These are phyloP conservation scores for Drosophila cracens DNA, from an alignment of 2,888 invertebrate species.

Conservation along the genomic window DNA sequence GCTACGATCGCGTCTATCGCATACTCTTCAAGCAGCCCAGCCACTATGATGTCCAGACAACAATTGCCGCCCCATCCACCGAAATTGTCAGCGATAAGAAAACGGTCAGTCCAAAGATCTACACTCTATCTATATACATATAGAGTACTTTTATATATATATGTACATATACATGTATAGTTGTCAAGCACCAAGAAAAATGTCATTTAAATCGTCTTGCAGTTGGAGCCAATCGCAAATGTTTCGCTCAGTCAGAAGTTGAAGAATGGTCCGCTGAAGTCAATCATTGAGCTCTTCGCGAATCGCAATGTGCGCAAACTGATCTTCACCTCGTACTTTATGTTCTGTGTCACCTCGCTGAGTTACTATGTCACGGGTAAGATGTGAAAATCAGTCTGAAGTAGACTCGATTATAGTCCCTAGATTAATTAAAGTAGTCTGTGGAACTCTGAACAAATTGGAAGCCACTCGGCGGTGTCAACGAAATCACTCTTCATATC, in stretches of 20 bases:
- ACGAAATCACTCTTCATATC: background rate
- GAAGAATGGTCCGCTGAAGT: slow-evolving; percentile 82
- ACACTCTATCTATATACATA: slow-evolving; percentile 1
- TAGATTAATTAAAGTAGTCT: background rate
- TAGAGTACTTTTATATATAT: background rate
- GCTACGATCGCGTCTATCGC: slow-evolving; percentile 84
- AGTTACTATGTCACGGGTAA: slow-evolving; percentile 84
- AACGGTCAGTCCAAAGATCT: slow-evolving; percentile 63
- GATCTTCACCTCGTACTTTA: slow-evolving; percentile 84
- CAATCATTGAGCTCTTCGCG: slow-evolving; percentile 81
- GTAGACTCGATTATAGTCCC: background rate
- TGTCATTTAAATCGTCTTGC: slow-evolving; percentile 9
- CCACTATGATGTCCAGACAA: slow-evolving; percentile 75
- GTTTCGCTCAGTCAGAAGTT: slow-evolving; percentile 70
- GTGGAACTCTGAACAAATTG: background rate
- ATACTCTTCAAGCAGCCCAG: slow-evolving; percentile 83
- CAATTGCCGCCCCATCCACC: slow-evolving; percentile 42
- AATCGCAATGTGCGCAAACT: slow-evolving; percentile 80
- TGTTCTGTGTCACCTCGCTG: slow-evolving; percentile 84
- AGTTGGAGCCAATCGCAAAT: slow-evolving; percentile 61
- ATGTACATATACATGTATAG: background rate
- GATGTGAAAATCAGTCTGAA: background rate
- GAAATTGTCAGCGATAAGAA: slow-evolving; percentile 71
- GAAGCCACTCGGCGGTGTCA: background rate
- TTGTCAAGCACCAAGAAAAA: slow-evolving; percentile 6